These are phyloP conservation scores for Brachypalpus laphriformis DNA, from an alignment of 2,888 invertebrate genomes.

Conservation along the genomic window DNA sequence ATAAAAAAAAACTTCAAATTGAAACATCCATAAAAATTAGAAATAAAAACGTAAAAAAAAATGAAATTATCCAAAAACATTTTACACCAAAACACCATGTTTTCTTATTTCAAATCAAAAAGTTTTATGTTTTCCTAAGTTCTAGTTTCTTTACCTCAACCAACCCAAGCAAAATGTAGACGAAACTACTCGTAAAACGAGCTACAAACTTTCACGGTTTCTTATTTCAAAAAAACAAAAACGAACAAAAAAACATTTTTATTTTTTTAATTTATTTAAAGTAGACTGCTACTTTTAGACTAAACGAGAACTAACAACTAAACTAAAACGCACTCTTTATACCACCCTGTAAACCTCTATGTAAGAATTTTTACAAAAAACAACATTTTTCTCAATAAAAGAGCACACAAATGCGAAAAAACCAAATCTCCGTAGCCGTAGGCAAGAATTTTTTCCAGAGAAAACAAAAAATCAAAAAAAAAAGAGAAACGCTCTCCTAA, in stretches of 20 bases:
- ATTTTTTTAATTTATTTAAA: slow-evolving; percentile 14
- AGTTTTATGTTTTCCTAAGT: slow-evolving; percentile 17
- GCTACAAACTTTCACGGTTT: slow-evolving; percentile 62
- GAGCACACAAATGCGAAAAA: slow-evolving; percentile 47
- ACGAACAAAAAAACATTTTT: neutral
- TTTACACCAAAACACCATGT: slow-evolving; percentile 70
- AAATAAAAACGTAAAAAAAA: slow-evolving; percentile 59
- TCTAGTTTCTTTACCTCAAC: slow-evolving; percentile 14
- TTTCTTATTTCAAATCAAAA: slow-evolving; percentile 61
- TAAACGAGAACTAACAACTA: slow-evolving; percentile 37
- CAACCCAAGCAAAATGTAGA: slow-evolving; percentile 49
- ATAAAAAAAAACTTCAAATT: slow-evolving; percentile 44
- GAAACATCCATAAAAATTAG: slow-evolving; percentile 52
- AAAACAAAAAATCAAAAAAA: neutral
- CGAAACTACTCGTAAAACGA: neutral
- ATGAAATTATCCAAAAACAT: slow-evolving; percentile 63
- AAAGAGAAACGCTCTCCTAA: slow-evolving; percentile 51
- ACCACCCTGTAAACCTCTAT: slow-evolving; percentile 74
- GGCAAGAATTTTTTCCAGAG: slow-evolving; percentile 53
- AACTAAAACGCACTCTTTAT: slow-evolving; percentile 71
- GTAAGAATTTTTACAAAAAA: slow-evolving; percentile 69
- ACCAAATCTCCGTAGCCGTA: slow-evolving; percentile 43
- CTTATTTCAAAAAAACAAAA: slow-evolving; percentile 36
- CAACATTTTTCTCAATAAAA: slow-evolving; percentile 49
- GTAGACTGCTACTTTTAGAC: slow-evolving; percentile 72